These are phyloP conservation scores for Drosophila eohydei DNA, from an alignment of 2,888 invertebrate species.

Conservation along the genomic window DNA sequence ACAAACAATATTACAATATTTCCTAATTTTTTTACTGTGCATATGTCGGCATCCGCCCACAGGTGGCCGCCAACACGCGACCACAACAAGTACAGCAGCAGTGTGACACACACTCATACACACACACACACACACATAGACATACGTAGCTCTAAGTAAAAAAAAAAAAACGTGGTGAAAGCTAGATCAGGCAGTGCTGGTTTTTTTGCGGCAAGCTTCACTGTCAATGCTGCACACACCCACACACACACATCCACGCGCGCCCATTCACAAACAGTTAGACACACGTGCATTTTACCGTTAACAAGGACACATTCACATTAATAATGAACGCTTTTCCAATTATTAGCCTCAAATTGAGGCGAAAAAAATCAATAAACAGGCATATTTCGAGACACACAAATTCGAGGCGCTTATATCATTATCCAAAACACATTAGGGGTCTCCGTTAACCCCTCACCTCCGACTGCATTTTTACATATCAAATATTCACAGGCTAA, in stretches of 20 bases:
- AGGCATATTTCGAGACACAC: neutral
- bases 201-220: neutral
- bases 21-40: neutral
- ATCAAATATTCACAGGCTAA: neutral
- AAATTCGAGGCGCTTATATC: constrained; percentile 10
- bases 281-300: neutral
- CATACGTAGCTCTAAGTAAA: neutral
- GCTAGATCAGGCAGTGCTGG: constrained; percentile 27
- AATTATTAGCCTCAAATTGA: constrained; percentile 15
- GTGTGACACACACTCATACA: constrained; percentile 22
- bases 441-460: no score
- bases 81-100: constrained; percentile 27
- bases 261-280: no score
- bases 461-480: neutral
- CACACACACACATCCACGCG: neutral
- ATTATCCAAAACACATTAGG: constrained; percentile 2
- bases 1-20: neutral
- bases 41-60: constrained; percentile 43
- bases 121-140: constrained; percentile 10
- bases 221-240: neutral
- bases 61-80: constrained; percentile 58
- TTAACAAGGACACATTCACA: constrained; percentile 26
- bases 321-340: constrained; percentile 27
- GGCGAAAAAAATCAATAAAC: constrained; percentile 37
- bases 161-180: constrained; percentile 29